Base-by-base conservation (phyloP, 1,140 invertebrate genomes). In the Campoletis sonorensis region DNA sequence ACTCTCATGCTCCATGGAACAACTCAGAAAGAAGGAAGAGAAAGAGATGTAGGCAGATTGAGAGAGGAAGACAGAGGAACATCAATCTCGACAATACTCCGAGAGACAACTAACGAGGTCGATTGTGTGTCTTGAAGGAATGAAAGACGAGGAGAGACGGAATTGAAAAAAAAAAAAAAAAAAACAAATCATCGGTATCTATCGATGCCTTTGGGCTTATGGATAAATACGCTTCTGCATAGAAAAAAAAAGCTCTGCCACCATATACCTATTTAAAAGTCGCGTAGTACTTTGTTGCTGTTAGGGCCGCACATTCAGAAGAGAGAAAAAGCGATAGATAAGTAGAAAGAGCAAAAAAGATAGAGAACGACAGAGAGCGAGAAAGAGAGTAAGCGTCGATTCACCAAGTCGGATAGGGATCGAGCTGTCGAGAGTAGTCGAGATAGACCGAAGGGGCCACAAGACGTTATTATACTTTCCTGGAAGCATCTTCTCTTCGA, bases 81-180 rank as follows among this genome's bases (percentile, higher is more conserved):
- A 45, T 45, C 40, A 45, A 45, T 75, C 45, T 21, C 23, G 4
- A 58, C 5, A 54, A 33, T 30, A 27, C 51, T 67, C 21, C 23
- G 49, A 18, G 33, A 45, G 3, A 78, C 10, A 88, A 87, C 85
- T 85, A 85, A 87, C 84, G 83, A 85, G 85, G 82, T 27, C 83
- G 87, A 89, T 90, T 88, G 88, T 88, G 88, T 86, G 82, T 45
- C 30, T 54, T 81, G 33, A 79, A 79, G 81, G 77, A 71, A 78
- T 83, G 80, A 84, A 73, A 80, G 85, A 78, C 73, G 61, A 58
- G 54, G 4, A 67, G 23, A 77, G 76, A 15, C 76, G 51, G 15
- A 30, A 64, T 54, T 54, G 64, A 37, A 77, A 21, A 86, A 84
- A 84, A n/a, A n/a, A n/a, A n/a, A n/a, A n/a, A n/a, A n/a, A n/a